Evolutionary conservation across 64 coral and sea anemone species (phyloP).

Genomic region (Anthopleura sola): DNA sequence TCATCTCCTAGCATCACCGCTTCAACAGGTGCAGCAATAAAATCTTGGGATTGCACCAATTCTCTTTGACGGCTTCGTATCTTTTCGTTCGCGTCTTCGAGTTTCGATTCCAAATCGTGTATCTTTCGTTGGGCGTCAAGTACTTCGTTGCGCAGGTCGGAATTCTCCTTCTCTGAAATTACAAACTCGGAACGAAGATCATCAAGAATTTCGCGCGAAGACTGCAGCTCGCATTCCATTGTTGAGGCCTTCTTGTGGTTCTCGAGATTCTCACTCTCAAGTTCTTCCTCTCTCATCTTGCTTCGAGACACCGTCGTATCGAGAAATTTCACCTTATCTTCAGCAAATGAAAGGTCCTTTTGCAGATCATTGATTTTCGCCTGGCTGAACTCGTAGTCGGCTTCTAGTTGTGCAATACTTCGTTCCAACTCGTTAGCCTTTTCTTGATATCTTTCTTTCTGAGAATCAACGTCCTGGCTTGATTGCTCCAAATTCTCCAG

Average conservation of each 20-base stretch:
- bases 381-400: constrained; percentile 57
- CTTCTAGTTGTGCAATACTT: constrained; percentile 36
- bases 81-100: constrained; percentile 38
- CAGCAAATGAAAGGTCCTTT: constrained; percentile 42
- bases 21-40: not conserved
- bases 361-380: constrained; percentile 43
- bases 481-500: constrained; percentile 28
- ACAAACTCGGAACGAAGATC: constrained; percentile 27
- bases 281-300: constrained; percentile 53
- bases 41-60: not conserved
- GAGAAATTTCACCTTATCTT: constrained; percentile 54
- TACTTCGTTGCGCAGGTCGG: constrained; percentile 49
- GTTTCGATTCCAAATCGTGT: constrained; percentile 55
- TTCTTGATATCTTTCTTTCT: constrained; percentile 40
- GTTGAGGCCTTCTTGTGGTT: constrained; percentile 66
- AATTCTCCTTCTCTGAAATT: constrained; percentile 51
- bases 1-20: not conserved
- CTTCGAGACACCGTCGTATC: constrained; percentile 54
- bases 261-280: constrained; percentile 62
- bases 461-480: constrained; percentile 6
- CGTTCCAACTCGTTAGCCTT: constrained; percentile 31
- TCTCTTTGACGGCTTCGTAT: constrained; percentile 41
- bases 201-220: constrained; percentile 37
- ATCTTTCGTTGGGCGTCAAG: constrained; percentile 59
- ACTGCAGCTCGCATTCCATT: constrained; percentile 56